Percentiles rank a stretch among this genome's conserved stretches.
These are phyloP conservation scores for Elegia similella DNA, from an alignment of 2,888 invertebrate species.

Conservation along the genomic window DNA sequence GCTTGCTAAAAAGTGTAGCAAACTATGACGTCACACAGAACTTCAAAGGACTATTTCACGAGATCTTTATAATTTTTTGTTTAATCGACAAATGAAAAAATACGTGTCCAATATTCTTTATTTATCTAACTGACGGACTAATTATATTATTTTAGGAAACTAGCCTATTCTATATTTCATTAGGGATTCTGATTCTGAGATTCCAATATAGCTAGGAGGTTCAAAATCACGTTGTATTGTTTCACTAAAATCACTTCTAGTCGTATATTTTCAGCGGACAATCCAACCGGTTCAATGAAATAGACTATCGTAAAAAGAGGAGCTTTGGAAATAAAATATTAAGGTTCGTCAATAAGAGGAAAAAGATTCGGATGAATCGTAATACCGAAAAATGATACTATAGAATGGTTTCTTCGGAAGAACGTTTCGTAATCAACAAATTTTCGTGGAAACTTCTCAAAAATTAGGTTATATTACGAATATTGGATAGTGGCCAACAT, in stretches of 20 bases:
- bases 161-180: too few relatives aligned
- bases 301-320: neutral
- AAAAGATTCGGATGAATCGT: neutral
- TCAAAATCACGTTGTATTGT: too few relatives aligned
- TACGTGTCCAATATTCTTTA: too few relatives aligned
- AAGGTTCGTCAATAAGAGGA: neutral
- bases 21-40: too few relatives aligned
- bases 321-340: neutral
- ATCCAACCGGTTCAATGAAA: neutral
- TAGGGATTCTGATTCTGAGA: too few relatives aligned
- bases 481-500: constrained; percentile 1
- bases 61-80: too few relatives aligned
- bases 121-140: too few relatives aligned
- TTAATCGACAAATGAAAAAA: too few relatives aligned
- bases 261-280: neutral
- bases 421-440: neutral
- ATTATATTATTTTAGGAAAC: too few relatives aligned
- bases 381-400: neutral
- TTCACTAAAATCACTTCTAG: neutral
- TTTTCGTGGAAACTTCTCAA: neutral
- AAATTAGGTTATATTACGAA: neutral
- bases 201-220: too few relatives aligned
- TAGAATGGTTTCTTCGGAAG: neutral
- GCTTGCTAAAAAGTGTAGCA: too few relatives aligned
- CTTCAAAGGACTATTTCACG: too few relatives aligned